Conservation (phyloP, 2,113 vertebrate species). For the Solenodon paradoxus region DNA sequence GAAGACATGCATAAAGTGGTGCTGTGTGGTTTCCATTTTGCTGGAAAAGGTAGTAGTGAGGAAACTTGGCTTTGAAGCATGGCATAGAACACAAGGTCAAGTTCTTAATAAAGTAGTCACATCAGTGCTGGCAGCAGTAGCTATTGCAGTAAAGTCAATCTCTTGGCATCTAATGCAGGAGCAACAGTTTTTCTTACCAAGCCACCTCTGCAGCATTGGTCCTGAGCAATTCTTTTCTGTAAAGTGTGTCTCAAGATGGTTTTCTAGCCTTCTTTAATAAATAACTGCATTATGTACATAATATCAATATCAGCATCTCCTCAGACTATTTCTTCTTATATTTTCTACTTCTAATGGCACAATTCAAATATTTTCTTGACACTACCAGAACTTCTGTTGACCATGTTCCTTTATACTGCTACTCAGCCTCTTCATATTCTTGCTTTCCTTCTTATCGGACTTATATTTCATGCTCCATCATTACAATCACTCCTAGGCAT, state of each 20-base stretch:
- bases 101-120: slow-evolving; percentile 59
- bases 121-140: slow-evolving; percentile 53
- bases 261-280: slow-evolving; percentile 41
- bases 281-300: background rate
- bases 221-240: slow-evolving; percentile 32
- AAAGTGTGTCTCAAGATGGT: slow-evolving; percentile 31
- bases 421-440: background rate
- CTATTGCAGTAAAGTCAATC: slow-evolving; percentile 56
- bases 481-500: slow-evolving; percentile 3
- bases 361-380: slow-evolving; percentile 15
- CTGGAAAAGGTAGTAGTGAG: slow-evolving; percentile 29
- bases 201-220: slow-evolving; percentile 21
- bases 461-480: slow-evolving; percentile 17
- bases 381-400: background rate
- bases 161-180: slow-evolving; percentile 53
- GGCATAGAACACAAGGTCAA: slow-evolving; percentile 54
- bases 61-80: slow-evolving; percentile 43
- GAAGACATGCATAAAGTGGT: background rate
- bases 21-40: slow-evolving; percentile 15
- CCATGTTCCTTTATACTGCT: background rate
- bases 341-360: background rate
- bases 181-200: slow-evolving; percentile 62
- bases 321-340: background rate
- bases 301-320: slow-evolving; percentile 19
- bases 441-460: slow-evolving; percentile 15